phyloP scores from a whole-genome alignment of 2,113 vertebrate genomes.

The Eubucco bourcierii region DNA sequence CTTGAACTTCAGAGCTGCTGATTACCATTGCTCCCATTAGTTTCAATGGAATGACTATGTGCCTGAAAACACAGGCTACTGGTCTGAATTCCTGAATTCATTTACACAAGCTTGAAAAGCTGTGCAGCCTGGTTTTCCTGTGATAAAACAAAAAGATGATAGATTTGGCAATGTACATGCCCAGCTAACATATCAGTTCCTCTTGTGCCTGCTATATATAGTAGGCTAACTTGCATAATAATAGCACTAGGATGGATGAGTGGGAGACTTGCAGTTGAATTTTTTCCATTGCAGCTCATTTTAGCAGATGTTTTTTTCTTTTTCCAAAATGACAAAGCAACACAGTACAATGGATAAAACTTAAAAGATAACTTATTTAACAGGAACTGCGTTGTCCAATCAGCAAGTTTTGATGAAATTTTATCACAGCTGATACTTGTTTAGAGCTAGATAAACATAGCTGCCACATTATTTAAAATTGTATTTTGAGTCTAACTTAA shows the following conservation, averaged over 20 bases:
- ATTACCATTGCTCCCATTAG: neutral
- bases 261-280: slow-evolving; percentile 47
- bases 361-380: neutral
- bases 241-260: slow-evolving; percentile 19
- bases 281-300: slow-evolving; percentile 76
- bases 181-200: neutral
- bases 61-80: neutral
- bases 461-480: neutral
- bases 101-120: neutral
- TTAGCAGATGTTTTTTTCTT: slow-evolving; percentile 68
- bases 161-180: neutral
- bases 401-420: neutral
- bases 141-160: neutral
- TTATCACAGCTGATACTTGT: neutral
- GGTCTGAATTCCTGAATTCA: neutral
- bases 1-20: neutral
- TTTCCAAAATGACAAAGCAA: slow-evolving; percentile 34
- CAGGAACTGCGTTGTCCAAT: neutral
- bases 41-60: neutral
- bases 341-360: neutral
- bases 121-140: neutral
- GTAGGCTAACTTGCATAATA: slow-evolving; percentile 45
- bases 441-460: neutral
- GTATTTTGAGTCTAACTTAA: neutral
- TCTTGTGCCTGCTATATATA: slow-evolving; percentile 52